phyloP scores from a whole-genome alignment of 2,113 vertebrate species.

The Cervus canadensis region DNA sequence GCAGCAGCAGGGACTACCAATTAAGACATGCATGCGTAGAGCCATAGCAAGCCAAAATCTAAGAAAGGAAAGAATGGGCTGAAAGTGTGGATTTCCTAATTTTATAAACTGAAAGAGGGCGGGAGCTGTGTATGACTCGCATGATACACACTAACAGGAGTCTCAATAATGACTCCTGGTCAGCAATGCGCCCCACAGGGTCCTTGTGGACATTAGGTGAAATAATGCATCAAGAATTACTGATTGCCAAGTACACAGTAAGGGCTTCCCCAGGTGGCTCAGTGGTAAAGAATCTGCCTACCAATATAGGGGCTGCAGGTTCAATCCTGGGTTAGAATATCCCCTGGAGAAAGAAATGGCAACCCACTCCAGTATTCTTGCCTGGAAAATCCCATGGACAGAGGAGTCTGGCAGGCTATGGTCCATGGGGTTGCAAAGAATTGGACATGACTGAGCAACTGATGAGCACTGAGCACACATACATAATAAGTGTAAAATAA shows the following conservation, averaged over 20 bases:
- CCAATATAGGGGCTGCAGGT: neutral
- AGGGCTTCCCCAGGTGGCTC: neutral
- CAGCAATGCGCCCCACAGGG: neutral
- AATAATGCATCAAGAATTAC: neutral
- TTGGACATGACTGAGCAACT: neutral
- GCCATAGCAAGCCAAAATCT: neutral
- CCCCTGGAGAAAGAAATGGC: neutral
- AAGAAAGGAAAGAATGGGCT: neutral
- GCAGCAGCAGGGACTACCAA: neutral
- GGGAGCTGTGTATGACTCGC: neutral
- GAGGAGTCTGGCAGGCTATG: neutral
- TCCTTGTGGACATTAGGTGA: neutral
- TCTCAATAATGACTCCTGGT: neutral
- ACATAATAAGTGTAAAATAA: neutral
- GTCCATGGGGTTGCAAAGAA: neutral
- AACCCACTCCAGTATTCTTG: neutral
- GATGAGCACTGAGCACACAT: neutral
- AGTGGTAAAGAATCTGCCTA: neutral
- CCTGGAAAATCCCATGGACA: neutral
- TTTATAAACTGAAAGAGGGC: neutral
- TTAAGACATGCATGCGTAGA: neutral
- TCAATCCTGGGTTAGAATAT: neutral
- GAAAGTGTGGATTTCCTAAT: neutral
- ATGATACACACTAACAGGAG: neutral
- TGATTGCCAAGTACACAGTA: neutral